These are phyloP conservation scores for Dicrurus megarhynchus DNA, from an alignment of 2,113 vertebrate species.

Conservation along the genomic window DNA sequence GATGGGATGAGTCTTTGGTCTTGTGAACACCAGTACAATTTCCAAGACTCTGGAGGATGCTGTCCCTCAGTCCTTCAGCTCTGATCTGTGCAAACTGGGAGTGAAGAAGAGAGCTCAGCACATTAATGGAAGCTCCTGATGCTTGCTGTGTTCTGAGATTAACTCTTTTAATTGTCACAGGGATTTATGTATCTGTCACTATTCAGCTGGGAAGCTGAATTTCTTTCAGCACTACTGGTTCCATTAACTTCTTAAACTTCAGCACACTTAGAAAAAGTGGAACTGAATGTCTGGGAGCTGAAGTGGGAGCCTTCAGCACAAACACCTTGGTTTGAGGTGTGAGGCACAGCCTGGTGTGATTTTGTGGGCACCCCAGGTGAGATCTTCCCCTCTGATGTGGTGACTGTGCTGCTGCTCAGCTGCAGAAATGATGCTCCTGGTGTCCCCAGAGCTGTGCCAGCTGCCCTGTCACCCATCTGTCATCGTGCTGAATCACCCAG, in stretches of 20 bases:
- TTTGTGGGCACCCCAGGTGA: background rate
- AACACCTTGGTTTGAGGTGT: background rate
- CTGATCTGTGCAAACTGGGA: too few species aligned
- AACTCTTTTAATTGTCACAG: background rate
- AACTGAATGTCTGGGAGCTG: background rate
- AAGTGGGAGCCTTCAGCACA: background rate
- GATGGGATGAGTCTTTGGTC: background rate
- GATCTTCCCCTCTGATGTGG: background rate
- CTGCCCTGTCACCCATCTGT: background rate
- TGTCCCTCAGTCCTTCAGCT: background rate
- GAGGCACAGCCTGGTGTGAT: background rate
- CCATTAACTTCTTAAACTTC: background rate
- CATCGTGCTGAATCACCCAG: fast-evolving
- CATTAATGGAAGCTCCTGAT: background rate
- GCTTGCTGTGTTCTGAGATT: background rate
- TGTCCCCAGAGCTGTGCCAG: background rate
- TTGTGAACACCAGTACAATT: background rate
- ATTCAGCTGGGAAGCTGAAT: background rate
- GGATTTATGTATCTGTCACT: background rate
- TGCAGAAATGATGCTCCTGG: background rate
- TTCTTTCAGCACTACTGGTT: background rate
- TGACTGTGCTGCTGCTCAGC: background rate
- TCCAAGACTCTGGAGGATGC: background rate
- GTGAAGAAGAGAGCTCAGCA: background rate
- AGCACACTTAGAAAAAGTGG: background rate